These are phyloP conservation scores for Silurus meridionalis DNA, from an alignment of 2,113 vertebrate species.

Conservation along the genomic window DNA sequence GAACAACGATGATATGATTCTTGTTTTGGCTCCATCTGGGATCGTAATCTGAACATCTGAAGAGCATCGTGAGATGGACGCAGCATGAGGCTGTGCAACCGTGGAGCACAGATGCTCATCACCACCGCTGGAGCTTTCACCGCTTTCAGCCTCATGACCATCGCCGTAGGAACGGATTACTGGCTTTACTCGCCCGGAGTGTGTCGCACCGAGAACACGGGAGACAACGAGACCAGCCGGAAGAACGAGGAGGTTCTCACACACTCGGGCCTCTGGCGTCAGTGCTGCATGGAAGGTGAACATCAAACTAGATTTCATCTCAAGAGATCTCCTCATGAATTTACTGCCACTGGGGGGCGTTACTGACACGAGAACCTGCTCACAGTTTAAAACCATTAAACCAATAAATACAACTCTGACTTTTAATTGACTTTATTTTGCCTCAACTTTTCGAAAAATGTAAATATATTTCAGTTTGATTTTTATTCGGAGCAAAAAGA, in stretches of 20 bases:
- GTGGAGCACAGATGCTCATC: constrained; percentile 91
- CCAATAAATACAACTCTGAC: neutral
- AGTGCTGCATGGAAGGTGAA: constrained; percentile 94
- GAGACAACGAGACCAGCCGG: constrained; percentile 90
- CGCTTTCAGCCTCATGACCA: constrained; percentile 98
- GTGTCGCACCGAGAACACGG: constrained; percentile 85
- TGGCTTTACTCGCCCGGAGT: constrained; percentile 94
- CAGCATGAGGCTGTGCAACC: constrained; percentile 90
- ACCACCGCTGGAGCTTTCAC: constrained; percentile 94
- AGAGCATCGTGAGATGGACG: constrained; percentile 47
- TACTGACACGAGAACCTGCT: neutral
- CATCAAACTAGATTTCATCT: neutral
- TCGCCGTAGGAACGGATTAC: constrained; percentile 97
- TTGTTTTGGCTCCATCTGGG: neutral
- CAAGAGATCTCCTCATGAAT: neutral
- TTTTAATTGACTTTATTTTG: neutral
- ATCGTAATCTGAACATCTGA: neutral
- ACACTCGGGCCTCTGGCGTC: constrained; percentile 94
- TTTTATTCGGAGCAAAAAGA: too few relatives aligned
- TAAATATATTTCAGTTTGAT: neutral
- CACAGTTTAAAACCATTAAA: too few relatives aligned
- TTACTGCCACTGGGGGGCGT: neutral
- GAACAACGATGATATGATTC: neutral
- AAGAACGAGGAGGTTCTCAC: constrained; percentile 98
- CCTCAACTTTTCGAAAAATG: neutral